Percentiles rank a stretch among this genome's conserved stretches.
Evolutionary conservation across 2,113 vertebrate species (phyloP).

Genomic region (Strix uralensis): DNA sequence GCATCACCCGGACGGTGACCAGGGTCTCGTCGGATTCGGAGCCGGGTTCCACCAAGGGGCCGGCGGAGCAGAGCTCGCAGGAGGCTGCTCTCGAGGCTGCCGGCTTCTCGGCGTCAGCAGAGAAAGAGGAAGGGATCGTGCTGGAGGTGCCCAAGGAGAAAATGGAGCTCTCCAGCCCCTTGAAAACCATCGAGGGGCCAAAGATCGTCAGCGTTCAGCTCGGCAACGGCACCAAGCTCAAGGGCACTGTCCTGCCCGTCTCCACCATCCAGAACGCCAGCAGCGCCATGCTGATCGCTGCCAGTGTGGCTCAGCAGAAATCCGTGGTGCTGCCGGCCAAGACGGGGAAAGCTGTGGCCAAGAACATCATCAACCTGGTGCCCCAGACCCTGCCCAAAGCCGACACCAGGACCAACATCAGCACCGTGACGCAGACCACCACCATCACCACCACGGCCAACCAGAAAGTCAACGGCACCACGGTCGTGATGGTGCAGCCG

Average conservation of each 20-base stretch:
- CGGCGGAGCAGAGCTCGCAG: fast-evolving
- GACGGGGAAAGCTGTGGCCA: constrained; percentile 66
- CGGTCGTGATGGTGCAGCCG: constrained; percentile 66
- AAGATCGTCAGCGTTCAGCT: constrained; percentile 74
- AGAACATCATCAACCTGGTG: constrained; percentile 77
- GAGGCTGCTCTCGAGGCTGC: fast-evolving
- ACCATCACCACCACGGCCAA: constrained; percentile 62
- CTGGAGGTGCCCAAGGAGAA: not conserved
- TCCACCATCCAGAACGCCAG: constrained; percentile 89
- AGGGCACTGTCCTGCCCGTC: constrained; percentile 83
- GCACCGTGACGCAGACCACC: constrained; percentile 65
- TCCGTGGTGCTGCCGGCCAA: constrained; percentile 61
- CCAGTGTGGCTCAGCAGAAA: constrained; percentile 83
- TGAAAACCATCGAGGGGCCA: constrained; percentile 51
- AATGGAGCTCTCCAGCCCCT: constrained; percentile 15
- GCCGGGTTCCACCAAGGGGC: not conserved
- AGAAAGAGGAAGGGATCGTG: not conserved
- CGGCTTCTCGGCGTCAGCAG: fast-evolving
- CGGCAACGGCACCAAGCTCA: constrained; percentile 77
- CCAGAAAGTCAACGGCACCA: constrained; percentile 78
- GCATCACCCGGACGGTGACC: constrained; percentile 85
- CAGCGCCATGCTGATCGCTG: constrained; percentile 88
- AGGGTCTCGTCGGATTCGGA: constrained; percentile 80
- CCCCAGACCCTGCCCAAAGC: constrained; percentile 72
- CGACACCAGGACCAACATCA: constrained; percentile 30